These are phyloP conservation scores for Chymomyza costata DNA, from an alignment of 1,140 invertebrate genomes.

Conservation along the genomic window DNA sequence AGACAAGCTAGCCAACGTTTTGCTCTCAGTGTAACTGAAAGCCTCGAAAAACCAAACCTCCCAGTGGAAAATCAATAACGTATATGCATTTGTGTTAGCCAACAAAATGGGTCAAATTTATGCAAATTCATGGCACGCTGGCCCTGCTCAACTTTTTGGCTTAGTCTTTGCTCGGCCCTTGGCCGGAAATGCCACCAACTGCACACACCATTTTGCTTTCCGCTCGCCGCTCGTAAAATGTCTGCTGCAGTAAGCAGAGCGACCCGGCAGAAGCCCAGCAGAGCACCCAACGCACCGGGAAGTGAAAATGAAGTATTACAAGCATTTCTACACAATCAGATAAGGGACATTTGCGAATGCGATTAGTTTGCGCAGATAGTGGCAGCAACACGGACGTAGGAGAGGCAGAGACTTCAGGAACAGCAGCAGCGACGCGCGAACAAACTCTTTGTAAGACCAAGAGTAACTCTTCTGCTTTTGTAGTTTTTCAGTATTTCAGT, in stretches of 20 bases:
- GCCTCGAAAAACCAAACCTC: no score
- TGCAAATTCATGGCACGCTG: constrained; percentile 61
- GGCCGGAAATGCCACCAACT: constrained; percentile 69
- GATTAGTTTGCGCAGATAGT: constrained; percentile 71
- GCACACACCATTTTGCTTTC: no score
- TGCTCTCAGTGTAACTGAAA: no score
- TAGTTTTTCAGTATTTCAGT: no score
- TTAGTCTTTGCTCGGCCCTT: background rate
- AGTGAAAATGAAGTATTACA: constrained; percentile 74
- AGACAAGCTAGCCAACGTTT: no score
- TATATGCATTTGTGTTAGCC: constrained; percentile 27
- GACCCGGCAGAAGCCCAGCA: constrained; percentile 24
- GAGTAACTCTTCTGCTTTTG: no score
- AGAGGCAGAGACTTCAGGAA: background rate
- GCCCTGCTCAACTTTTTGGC: background rate
- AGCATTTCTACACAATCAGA: constrained; percentile 75
- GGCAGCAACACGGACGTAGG: constrained; percentile 12
- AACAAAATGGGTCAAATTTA: constrained; percentile 69
- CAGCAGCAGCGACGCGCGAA: background rate
- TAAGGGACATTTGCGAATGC: constrained; percentile 73
- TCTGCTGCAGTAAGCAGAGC: constrained; percentile 54
- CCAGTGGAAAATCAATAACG: background rate
- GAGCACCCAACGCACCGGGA: constrained; percentile 41
- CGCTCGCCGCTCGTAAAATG: no score
- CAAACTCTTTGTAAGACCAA: no score